Percentiles rank a stretch among this genome's conserved stretches.
Conservation (phyloP, 2,113 vertebrate species). For the Dolichotis patagonum region DNA sequence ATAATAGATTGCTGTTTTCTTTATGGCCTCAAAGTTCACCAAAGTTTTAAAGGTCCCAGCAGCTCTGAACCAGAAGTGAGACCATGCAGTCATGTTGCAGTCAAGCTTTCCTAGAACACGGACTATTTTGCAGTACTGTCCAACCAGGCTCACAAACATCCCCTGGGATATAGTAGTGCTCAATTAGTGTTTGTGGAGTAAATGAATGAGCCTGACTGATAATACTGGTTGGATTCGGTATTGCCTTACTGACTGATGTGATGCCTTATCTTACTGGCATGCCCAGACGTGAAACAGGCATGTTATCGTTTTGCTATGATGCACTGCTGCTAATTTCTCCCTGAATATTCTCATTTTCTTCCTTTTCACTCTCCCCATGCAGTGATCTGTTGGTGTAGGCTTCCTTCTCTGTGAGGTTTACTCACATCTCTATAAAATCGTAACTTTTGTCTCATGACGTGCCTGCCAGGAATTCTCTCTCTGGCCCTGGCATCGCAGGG, state of each 20-base stretch:
- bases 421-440: neutral
- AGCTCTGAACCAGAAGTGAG: neutral
- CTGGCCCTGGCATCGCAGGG: neutral
- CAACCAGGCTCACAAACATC: fast-evolving
- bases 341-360: fast-evolving
- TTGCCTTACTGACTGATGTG: too few species aligned
- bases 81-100: neutral
- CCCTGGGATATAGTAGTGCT: neutral
- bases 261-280: neutral
- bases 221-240: neutral
- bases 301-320: neutral
- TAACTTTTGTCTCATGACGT: neutral
- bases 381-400: neutral
- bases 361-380: too few species aligned
- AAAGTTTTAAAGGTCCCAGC: neutral
- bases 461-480: neutral
- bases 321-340: neutral
- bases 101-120: fast-evolving
- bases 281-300: neutral
- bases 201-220: neutral
- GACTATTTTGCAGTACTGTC: neutral
- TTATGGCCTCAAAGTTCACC: neutral
- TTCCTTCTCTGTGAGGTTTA: neutral
- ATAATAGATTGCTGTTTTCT: neutral
- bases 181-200: neutral